Evolutionary conservation across 2,888 invertebrate species (phyloP), one percentile per base, ranked within the genome.

Genomic region (Bombylius discolor): DNA sequence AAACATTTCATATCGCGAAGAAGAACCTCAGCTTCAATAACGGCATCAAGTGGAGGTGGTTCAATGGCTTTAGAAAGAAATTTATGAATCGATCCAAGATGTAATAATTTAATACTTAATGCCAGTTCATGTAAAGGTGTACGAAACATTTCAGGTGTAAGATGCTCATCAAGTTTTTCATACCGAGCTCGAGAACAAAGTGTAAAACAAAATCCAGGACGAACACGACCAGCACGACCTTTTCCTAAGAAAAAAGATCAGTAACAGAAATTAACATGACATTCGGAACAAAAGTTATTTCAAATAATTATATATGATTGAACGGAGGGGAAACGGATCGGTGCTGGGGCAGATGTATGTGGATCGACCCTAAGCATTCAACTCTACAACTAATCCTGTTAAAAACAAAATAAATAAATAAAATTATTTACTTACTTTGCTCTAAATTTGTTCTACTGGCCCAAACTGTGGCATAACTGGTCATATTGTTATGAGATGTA

Each of bases 401-500:
- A 23, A 23, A 23, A 23, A 23, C 3, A 23, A 23, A 23, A 23
- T 23, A 23, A 23, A 23, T 23, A 23, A 23, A 23, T 23, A 23
- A 47, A 56, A 31, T 55, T 45, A 42, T 47, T 23, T 39, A 58
- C 58, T 72, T 72, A 47, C 74, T 68, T 77, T 99, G 99, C 71
- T 95, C 93, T 58, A 98, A 74, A 75, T 97, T 98, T 0, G 96
- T 94, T 70, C 82, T 84, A 59, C 94, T 93, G 0, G 96, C 96
- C 92, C 92, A 93, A 1, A 90, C 95, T 0, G 97, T 97, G 0
- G 96, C 96, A 69, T 97, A 98, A 66, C 95, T 95, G 0, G 97
- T 97, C 87, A 99, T 91, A 72, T 99, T 98, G 73, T 98, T 99
- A 73, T 97, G 96, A 0, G 96, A 93, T 0, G 97, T 97, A 69